Conservation (phyloP, 2,113 vertebrate genomes). For the Sorex fumeus region DNA sequence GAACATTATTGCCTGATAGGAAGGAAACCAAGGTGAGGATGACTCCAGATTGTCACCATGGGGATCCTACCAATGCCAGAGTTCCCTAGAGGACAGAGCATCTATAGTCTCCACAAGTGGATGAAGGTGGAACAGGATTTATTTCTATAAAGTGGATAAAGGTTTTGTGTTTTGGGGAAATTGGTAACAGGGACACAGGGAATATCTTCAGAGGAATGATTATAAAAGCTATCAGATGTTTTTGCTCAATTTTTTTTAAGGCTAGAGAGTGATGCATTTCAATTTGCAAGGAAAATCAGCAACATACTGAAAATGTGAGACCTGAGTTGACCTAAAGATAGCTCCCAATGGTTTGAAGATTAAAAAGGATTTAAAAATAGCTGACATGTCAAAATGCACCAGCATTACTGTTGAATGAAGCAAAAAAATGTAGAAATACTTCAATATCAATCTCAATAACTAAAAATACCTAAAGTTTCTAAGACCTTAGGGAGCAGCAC, state of each 20-base stretch:
- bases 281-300: constrained; percentile 59
- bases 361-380: constrained; percentile 21
- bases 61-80: background rate
- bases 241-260: constrained; percentile 51
- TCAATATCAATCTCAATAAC: background rate
- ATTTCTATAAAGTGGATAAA: background rate
- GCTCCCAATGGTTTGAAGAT: constrained; percentile 58
- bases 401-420: background rate
- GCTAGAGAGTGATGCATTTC: constrained; percentile 54
- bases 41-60: background rate
- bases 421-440: constrained; percentile 41
- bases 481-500: background rate
- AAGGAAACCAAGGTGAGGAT: constrained; percentile 39
- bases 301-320: constrained; percentile 48
- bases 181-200: background rate
- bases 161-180: constrained; percentile 21
- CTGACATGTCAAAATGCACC: constrained; percentile 32
- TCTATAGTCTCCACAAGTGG: background rate
- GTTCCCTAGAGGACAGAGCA: background rate
- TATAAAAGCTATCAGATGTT: constrained; percentile 27
- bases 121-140: background rate
- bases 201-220: background rate
- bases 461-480: constrained; percentile 51
- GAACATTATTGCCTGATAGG: background rate
- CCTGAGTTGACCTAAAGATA: constrained; percentile 52